Evolutionary conservation across 1,140 invertebrate genomes (phyloP).

Genomic region (Helicoverpa armigera): DNA sequence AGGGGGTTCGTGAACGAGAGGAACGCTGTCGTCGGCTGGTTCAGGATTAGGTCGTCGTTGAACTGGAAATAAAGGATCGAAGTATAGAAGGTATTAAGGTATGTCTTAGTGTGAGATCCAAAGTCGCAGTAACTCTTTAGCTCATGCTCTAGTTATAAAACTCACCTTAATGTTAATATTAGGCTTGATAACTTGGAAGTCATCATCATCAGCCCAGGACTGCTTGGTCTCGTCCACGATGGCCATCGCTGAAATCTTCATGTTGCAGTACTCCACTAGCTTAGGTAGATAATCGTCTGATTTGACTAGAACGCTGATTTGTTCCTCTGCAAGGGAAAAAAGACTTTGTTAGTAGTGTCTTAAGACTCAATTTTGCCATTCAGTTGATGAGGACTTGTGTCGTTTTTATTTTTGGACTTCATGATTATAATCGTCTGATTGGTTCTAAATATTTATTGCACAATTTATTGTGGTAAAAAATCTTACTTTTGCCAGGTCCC

Average conservation of each 20-base stretch:
- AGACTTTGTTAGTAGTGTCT: slow-evolving; percentile 32
- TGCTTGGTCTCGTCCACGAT: slow-evolving; percentile 91
- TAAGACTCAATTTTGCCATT: neutral
- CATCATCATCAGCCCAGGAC: slow-evolving; percentile 92
- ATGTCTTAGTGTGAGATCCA: no score
- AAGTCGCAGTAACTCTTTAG: no score
- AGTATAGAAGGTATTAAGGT: no score
- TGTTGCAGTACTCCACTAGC: slow-evolving; percentile 91
- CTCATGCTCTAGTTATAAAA: no score
- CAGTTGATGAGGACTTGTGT: no score
- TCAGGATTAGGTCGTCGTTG: slow-evolving; percentile 86
- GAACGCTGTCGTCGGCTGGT: slow-evolving; percentile 73
- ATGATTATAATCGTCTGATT: no score
- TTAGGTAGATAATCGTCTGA: slow-evolving; percentile 90
- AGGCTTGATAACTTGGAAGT: slow-evolving; percentile 91
- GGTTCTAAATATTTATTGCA: no score
- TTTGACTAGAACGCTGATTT: slow-evolving; percentile 87
- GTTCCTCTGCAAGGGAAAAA: slow-evolving; percentile 85
- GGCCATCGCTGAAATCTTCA: slow-evolving; percentile 91
- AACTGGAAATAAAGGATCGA: slow-evolving; percentile 81
- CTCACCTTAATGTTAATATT: slow-evolving; percentile 89
- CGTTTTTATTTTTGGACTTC: no score
- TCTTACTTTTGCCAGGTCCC: slow-evolving; percentile 50
- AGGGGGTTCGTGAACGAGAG: slow-evolving; percentile 91
- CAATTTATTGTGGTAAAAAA: no score